Evolutionary conservation across 2,113 vertebrate genomes (phyloP).

Genomic region (Ammospiza caudacuta): DNA sequence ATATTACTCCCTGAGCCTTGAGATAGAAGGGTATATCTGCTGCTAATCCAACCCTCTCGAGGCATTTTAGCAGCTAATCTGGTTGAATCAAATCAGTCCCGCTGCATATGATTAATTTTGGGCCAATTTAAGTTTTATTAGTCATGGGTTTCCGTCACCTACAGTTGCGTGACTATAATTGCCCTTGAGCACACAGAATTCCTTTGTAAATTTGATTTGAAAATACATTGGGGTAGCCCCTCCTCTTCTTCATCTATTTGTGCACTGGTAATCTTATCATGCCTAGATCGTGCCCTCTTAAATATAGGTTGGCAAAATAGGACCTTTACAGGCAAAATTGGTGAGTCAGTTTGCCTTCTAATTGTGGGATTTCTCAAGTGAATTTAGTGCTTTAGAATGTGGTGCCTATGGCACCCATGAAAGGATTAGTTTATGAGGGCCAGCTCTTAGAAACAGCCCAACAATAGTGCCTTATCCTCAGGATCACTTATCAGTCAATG

Average conservation of each 20-base stretch:
- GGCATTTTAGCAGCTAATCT: constrained; percentile 67
- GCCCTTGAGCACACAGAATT: constrained; percentile 61
- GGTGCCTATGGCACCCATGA: constrained; percentile 58
- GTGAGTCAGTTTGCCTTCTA: constrained; percentile 35
- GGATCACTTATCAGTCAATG: constrained; percentile 63
- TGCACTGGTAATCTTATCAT: neutral
- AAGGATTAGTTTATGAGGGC: constrained; percentile 66
- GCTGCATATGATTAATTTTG: constrained; percentile 69
- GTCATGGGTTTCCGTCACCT: constrained; percentile 65
- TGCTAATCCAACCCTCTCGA: constrained; percentile 58
- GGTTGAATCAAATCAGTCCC: constrained; percentile 64
- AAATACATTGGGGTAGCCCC: neutral
- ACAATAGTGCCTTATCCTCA: constrained; percentile 68
- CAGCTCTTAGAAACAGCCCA: constrained; percentile 61
- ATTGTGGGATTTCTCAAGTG: constrained; percentile 46
- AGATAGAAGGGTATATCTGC: constrained; percentile 40
- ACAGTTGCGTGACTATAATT: constrained; percentile 39
- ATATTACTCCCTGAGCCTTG: constrained; percentile 3
- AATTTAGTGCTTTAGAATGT: constrained; percentile 67
- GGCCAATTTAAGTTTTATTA: constrained; percentile 71
- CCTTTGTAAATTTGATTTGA: constrained; percentile 49
- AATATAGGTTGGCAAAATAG: constrained; percentile 15
- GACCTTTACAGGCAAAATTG: neutral
- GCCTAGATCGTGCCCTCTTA: neutral
- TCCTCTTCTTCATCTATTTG: neutral